Evolutionary conservation across 2,113 vertebrate species (phyloP), one percentile per base, ranked within the genome.

Genomic region (Cercocebus atys): DNA sequence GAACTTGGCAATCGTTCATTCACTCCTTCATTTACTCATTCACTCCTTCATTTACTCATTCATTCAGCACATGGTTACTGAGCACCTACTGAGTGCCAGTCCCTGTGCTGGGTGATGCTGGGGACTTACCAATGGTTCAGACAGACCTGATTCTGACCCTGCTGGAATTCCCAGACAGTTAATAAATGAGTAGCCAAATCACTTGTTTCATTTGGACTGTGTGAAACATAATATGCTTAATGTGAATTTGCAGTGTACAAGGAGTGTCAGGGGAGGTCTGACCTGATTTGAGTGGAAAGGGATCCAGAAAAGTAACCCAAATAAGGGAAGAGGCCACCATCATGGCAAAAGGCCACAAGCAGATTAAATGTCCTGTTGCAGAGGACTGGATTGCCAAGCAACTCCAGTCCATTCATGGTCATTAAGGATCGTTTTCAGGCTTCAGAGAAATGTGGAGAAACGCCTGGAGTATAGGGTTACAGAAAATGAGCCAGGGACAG

Each of bases 351-450:
- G 2, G 80, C 97, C 95, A 94, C 0, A 3, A 5, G 85, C 70
- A 89, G 97, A 96, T 97, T 86, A 94, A 75, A 97, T 92, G 93
- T 95, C 97, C 96, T 35, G 2, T 59, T 70, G 43, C 27, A 18
- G 79, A 90, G n/a, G 78, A 50, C 12, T 2, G 17, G 73, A 52
- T 9, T 86, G 96, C 96, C 88, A 88, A 75, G 76, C 75, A 70
- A 22, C 86, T 35, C 52, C 68, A 57, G 90, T 80, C 18, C 2
- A 23, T 8, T 38, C 68, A 16, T 0, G 1, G 73, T 55, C 82
- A 68, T 73, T 32, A 43, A 61, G 84, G 94, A 89, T 88, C 17
- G 0, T 76, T 83, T 96, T 97, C 88, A 78, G 94, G 93, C 88
- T 38, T 52, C 38, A 61, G 79, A 84, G 82, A 68, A 16, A 20